Conservation (phyloP, 2,113 vertebrate genomes). For the Aldabrachelys gigantea region DNA sequence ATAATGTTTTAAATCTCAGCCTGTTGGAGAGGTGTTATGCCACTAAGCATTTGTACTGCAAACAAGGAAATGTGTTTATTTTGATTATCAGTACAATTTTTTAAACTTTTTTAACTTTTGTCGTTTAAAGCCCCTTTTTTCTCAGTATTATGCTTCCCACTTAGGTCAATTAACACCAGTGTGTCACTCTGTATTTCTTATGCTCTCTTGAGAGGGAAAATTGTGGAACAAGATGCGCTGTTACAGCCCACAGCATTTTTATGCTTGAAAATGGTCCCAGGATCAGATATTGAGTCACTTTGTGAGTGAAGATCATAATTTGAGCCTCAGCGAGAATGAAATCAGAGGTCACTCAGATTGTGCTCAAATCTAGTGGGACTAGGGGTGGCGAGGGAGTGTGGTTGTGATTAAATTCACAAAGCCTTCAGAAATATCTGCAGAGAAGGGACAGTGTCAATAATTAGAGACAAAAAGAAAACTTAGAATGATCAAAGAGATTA, state of each 20-base stretch:
- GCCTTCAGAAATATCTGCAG: constrained; percentile 5
- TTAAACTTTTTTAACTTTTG: not conserved
- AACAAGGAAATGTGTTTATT: not conserved
- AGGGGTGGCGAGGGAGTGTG: not conserved
- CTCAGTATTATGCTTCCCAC: not conserved
- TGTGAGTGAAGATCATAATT: not conserved
- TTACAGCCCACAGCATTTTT: not conserved
- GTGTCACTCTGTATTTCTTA: not conserved
- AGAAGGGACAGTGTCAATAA: constrained; percentile 10
- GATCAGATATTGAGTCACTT: not conserved
- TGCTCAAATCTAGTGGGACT: not conserved
- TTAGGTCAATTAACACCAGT: not conserved
- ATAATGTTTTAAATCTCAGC: not conserved
- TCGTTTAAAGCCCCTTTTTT: not conserved
- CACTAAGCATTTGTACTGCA: not conserved
- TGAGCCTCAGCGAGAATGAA: not conserved
- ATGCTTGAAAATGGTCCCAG: not conserved
- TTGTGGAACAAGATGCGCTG: not conserved
- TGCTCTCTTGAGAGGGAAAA: not conserved
- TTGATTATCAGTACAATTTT: not conserved
- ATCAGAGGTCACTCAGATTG: not conserved
- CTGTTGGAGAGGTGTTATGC: not conserved
- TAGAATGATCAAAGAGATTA: constrained; percentile 5
- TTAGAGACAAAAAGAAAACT: not conserved
- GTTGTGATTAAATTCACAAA: constrained; percentile 28